Conservation (phyloP, 1,140 invertebrate genomes). For the Heliconius hermathena region DNA sequence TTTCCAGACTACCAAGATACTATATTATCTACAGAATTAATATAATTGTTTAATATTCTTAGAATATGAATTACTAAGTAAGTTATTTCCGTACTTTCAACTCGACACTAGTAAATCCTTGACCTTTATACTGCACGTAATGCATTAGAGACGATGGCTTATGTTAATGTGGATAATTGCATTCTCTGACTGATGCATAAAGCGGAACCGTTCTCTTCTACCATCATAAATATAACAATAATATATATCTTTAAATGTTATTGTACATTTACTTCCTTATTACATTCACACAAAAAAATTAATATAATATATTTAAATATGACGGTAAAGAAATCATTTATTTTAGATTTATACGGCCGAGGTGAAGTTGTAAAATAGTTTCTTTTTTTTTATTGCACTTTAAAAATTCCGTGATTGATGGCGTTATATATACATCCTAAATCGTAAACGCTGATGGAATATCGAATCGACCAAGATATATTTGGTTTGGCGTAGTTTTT, state of each 20-base stretch:
- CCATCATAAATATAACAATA: background rate
- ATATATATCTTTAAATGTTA: background rate
- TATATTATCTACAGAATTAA: too few relatives aligned
- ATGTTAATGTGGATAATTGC: slow-evolving; percentile 47
- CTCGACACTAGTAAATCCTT: slow-evolving; percentile 31
- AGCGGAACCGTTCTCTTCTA: slow-evolving; percentile 35
- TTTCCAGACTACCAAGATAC: too few relatives aligned
- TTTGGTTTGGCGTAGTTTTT: slow-evolving; percentile 21
- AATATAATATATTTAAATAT: too few relatives aligned
- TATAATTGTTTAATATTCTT: slow-evolving; percentile 10
- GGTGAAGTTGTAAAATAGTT: background rate
- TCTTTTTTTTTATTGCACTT: background rate
- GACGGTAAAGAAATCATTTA: background rate
- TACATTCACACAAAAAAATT: background rate
- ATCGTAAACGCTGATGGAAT: slow-evolving; percentile 16
- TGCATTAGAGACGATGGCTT: slow-evolving; percentile 41
- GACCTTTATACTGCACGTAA: slow-evolving; percentile 42
- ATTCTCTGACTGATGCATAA: slow-evolving; percentile 41
- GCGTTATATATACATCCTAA: slow-evolving; percentile 1
- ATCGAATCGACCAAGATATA: slow-evolving; percentile 5
- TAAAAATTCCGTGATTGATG: background rate
- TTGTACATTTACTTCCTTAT: background rate
- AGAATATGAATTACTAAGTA: slow-evolving; percentile 11
- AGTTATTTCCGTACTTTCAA: slow-evolving; percentile 34
- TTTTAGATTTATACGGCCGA: background rate